A percentile compares a stretch with the other conserved stretches of the same genome.
Evolutionary conservation across 1,140 invertebrate species (phyloP).

Genomic region (Cyclargus thomasi): DNA sequence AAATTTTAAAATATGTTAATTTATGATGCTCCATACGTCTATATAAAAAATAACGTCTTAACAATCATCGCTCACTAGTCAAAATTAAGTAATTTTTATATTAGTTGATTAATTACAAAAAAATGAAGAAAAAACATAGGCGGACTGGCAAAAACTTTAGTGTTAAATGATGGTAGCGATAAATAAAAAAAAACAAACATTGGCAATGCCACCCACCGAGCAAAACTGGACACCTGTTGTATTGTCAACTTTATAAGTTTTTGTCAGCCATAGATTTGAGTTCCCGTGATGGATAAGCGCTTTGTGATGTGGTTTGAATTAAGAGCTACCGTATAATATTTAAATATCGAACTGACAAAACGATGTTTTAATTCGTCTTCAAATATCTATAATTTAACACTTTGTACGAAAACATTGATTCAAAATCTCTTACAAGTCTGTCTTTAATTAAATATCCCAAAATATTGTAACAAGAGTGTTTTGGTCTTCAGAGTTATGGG

Average conservation of each 20-base stretch:
- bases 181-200: constrained; percentile 42
- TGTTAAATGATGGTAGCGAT: constrained; percentile 37
- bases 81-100: background rate
- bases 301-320: background rate
- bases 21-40: background rate
- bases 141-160: constrained; percentile 24
- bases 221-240: constrained; percentile 39
- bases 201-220: constrained; percentile 42
- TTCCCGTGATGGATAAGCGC: background rate
- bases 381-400: too few species aligned
- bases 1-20: background rate
- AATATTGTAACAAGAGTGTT: background rate
- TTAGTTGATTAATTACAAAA: background rate
- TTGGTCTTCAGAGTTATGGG: background rate
- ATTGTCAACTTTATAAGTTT: constrained; percentile 17
- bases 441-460: background rate
- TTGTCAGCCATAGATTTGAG: background rate
- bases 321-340: background rate
- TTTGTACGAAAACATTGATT: too few species aligned
- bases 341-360: too few species aligned
- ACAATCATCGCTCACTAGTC: background rate
- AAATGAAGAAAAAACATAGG: background rate
- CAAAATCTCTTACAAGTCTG: too few species aligned
- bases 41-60: background rate
- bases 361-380: background rate